phyloP scores from a whole-genome alignment of 1,140 invertebrate genomes.

The Oscheius sp. region DNA sequence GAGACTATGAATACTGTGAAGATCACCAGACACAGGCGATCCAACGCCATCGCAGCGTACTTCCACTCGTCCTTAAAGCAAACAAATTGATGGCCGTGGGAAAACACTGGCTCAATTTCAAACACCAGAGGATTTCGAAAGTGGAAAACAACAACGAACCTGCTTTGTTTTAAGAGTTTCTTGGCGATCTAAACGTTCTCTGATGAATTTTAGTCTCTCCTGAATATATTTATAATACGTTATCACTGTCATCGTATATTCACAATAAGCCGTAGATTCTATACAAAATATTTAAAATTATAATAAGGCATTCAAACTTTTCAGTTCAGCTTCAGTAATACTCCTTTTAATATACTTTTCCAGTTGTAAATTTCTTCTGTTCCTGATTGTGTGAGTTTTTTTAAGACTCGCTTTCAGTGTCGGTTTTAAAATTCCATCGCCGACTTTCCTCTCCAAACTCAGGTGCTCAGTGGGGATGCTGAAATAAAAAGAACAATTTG shows the following conservation, averaged over 20 bases:
- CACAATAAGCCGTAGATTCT: constrained; percentile 15
- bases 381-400: constrained; percentile 19
- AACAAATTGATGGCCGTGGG: background rate
- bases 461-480: constrained; percentile 37
- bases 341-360: constrained; percentile 41
- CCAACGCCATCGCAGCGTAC: constrained; percentile 98
- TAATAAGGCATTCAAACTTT: constrained; percentile 7
- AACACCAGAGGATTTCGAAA: too few species aligned
- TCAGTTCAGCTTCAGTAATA: constrained; percentile 27
- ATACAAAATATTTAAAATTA: background rate
- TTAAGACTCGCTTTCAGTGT: background rate
- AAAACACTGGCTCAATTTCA: background rate
- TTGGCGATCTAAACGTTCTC: constrained; percentile 26
- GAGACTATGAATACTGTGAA: constrained; percentile 70
- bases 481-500: constrained; percentile 8
- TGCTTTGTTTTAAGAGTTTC: constrained; percentile 2
- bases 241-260: constrained; percentile 36
- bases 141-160: background rate
- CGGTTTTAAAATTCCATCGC: constrained; percentile 41
- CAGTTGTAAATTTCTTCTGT: constrained; percentile 25
- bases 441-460: constrained; percentile 42
- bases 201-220: constrained; percentile 30
- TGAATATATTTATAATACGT: constrained; percentile 39
- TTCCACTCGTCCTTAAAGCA: constrained; percentile 81
- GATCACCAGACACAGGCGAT: constrained; percentile 95